Evolutionary conservation across 2,888 invertebrate species (phyloP).

Genomic region (Osmoderma eremita): DNA sequence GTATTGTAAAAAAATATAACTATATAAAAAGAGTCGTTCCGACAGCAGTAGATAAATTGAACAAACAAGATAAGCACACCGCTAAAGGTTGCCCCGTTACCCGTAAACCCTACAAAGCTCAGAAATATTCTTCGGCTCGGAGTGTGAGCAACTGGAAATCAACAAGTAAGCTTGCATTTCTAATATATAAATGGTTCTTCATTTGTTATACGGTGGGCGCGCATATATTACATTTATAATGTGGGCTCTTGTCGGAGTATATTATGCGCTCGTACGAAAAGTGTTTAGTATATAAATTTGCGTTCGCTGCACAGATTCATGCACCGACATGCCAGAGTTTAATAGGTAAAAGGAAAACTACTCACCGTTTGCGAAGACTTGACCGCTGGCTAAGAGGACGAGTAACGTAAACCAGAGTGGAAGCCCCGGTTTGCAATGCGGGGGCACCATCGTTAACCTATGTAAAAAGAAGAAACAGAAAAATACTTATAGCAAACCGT

Average conservation of each 20-base stretch:
- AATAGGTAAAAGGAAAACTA: constrained; percentile 43
- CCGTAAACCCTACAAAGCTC: constrained; percentile 25
- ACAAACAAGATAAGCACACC: constrained; percentile 23
- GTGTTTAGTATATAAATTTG: constrained; percentile 24
- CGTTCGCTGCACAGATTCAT: constrained; percentile 45
- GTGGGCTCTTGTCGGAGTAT: constrained; percentile 27
- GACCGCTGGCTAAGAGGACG: constrained; percentile 58
- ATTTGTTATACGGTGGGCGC: not conserved
- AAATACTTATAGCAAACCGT: constrained; percentile 56
- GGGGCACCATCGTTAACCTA: constrained; percentile 59
- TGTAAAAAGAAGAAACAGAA: constrained; percentile 50
- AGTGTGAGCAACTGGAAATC: constrained; percentile 28
- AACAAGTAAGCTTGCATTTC: constrained; percentile 36
- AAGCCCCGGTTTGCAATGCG: constrained; percentile 51
- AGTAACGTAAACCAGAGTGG: constrained; percentile 58
- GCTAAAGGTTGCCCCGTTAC: constrained; percentile 19
- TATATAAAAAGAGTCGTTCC: not conserved
- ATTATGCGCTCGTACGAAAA: constrained; percentile 20
- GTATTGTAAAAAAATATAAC: too few species aligned
- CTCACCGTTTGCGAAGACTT: constrained; percentile 63
- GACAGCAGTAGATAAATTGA: constrained; percentile 12
- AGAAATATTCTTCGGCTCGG: constrained; percentile 6
- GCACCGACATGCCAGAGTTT: constrained; percentile 50
- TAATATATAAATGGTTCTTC: constrained; percentile 1
- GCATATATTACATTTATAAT: constrained; percentile 16